phyloP scores from a whole-genome alignment of 92 coral and sea anemone genomes.

The Palythoa grandiflora region DNA sequence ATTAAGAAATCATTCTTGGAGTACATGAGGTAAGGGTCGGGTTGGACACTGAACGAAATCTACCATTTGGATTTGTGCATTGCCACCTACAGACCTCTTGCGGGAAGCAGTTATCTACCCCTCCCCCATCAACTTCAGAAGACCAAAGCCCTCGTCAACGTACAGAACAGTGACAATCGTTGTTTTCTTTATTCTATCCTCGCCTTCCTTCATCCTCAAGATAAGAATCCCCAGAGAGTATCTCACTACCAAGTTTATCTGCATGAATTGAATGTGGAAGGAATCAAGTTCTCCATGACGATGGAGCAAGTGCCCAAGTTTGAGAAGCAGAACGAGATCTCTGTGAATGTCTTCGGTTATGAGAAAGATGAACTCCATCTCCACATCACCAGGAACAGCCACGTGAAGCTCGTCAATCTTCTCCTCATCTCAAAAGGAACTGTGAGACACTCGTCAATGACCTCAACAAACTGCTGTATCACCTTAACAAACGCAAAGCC shows the following conservation, averaged over 20 bases:
- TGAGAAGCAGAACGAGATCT: constrained; percentile 50
- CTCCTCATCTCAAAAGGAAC: constrained; percentile 43
- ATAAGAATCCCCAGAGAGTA: constrained; percentile 36
- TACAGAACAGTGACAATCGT: constrained; percentile 53
- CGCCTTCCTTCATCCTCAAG: constrained; percentile 55
- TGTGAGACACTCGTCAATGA: background rate
- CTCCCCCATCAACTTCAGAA: constrained; percentile 49
- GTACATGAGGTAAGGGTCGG: constrained; percentile 48
- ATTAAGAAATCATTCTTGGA: constrained; percentile 17
- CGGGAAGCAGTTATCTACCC: constrained; percentile 55
- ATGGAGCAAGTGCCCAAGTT: constrained; percentile 45
- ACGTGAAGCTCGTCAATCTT: constrained; percentile 40
- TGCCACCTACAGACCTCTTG: constrained; percentile 58
- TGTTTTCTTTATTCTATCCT: constrained; percentile 64
- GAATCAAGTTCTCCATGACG: constrained; percentile 48
- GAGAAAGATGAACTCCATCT: constrained; percentile 37
- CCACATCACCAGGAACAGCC: constrained; percentile 22
- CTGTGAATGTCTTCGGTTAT: constrained; percentile 8
- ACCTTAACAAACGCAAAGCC: too few relatives aligned
- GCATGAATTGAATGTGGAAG: constrained; percentile 49
- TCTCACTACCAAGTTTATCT: constrained; percentile 44
- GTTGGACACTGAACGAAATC: constrained; percentile 51
- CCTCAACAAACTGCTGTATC: too few relatives aligned
- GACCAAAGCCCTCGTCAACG: constrained; percentile 68
- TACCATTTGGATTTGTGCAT: constrained; percentile 45